Conservation (phyloP, 1,140 invertebrate species). For the Drosophila lacteicornis region DNA sequence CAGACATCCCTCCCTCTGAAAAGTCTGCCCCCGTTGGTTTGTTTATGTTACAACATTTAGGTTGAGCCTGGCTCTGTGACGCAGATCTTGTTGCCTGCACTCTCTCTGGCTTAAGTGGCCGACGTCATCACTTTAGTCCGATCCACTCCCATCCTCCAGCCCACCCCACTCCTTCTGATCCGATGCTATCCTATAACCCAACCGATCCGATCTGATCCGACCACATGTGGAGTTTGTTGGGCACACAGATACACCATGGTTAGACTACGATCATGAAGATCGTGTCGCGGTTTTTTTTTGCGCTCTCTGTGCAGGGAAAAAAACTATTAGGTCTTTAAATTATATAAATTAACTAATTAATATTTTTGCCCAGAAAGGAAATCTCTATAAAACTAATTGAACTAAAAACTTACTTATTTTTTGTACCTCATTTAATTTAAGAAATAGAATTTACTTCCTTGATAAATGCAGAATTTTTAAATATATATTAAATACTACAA, state of each 20-base stretch:
- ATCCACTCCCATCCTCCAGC: slow-evolving; percentile 21
- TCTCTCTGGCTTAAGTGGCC: slow-evolving; percentile 59
- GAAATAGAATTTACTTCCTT: rapidly evolving
- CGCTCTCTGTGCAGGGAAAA: slow-evolving; percentile 29
- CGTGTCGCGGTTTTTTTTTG: slow-evolving; percentile 35
- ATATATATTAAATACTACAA: not conserved
- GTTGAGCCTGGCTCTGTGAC: slow-evolving; percentile 66
- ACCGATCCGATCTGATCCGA: slow-evolving; percentile 35
- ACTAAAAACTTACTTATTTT: too few relatives aligned
- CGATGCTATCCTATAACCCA: slow-evolving; percentile 33
- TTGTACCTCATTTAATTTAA: too few relatives aligned
- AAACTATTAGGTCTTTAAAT: too few relatives aligned
- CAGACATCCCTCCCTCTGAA: not conserved
- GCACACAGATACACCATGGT: slow-evolving; percentile 59
- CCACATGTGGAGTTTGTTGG: slow-evolving; percentile 82
- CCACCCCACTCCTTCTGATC: slow-evolving; percentile 18
- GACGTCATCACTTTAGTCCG: slow-evolving; percentile 49
- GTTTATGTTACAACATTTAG: slow-evolving; percentile 68
- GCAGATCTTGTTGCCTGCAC: slow-evolving; percentile 47
- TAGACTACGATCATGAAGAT: slow-evolving; percentile 28
- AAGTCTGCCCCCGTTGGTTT: slow-evolving; percentile 16
- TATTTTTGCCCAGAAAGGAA: too few relatives aligned
- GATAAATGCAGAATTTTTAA: not conserved
- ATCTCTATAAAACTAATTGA: not conserved
- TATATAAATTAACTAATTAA: not conserved